Percentiles rank a stretch among this genome's conserved stretches.
Conservation (phyloP, 2,888 invertebrate species). For the Apoda limacodes region DNA sequence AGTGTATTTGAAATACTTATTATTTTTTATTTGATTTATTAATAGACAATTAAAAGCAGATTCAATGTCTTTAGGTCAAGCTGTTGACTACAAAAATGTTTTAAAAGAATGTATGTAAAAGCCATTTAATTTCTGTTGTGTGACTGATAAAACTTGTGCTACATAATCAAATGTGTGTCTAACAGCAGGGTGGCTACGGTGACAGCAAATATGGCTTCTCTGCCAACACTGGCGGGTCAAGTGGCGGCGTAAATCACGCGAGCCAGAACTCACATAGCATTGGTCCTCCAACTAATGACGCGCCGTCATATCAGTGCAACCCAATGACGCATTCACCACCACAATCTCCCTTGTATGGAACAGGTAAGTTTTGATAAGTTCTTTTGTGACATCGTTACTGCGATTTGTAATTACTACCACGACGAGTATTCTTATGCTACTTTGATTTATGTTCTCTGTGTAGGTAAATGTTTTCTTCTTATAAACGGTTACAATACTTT, state of each 20-base stretch:
- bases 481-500: background rate
- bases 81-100: too few relatives aligned
- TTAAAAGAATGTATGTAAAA: background rate
- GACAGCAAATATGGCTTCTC: slow-evolving; percentile 76
- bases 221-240: slow-evolving; percentile 46
- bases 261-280: slow-evolving; percentile 31
- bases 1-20: too few relatives aligned
- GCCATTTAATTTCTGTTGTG: background rate
- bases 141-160: background rate
- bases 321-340: slow-evolving; percentile 59
- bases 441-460: slow-evolving; percentile 1
- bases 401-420: too few relatives aligned
- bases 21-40: too few relatives aligned
- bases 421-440: slow-evolving; percentile 7
- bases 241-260: slow-evolving; percentile 35
- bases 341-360: slow-evolving; percentile 68
- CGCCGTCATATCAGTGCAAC: slow-evolving; percentile 47
- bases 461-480: background rate
- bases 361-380: too few relatives aligned
- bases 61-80: too few relatives aligned
- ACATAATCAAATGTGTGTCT: too few relatives aligned
- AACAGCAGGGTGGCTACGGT: slow-evolving; percentile 61
- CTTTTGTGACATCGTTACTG: too few relatives aligned
- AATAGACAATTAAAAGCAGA: too few relatives aligned
- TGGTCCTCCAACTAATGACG: slow-evolving; percentile 40